Percentiles rank a stretch among this genome's conserved stretches.
Conservation (phyloP, 2,888 invertebrate genomes). For the Volucella inanis region DNA sequence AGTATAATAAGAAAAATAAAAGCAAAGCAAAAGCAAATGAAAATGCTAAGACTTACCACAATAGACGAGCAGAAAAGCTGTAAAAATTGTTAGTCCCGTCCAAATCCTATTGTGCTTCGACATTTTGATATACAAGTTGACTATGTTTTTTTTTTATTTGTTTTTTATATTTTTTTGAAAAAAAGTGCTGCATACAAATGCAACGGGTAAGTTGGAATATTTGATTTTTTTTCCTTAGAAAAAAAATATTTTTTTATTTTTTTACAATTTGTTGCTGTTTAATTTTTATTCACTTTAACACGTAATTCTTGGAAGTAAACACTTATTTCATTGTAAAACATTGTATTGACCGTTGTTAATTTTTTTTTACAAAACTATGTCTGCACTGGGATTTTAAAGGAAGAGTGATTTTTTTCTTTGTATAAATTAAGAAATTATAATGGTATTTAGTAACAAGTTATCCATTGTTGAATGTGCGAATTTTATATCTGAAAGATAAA, state of each 20-base stretch:
- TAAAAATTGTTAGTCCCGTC: constrained; percentile 56
- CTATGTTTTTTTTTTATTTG: constrained; percentile 10
- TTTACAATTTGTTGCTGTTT: background rate
- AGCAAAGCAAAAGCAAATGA: background rate
- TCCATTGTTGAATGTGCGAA: constrained; percentile 25
- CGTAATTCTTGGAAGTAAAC: constrained; percentile 33
- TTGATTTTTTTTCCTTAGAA: constrained; percentile 4
- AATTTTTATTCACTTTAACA: constrained; percentile 5
- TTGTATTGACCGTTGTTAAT: background rate
- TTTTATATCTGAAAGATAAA: background rate
- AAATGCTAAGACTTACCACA: constrained; percentile 62
- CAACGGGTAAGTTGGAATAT: constrained; percentile 17
- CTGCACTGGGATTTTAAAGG: background rate
- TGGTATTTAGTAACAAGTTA: constrained; percentile 23
- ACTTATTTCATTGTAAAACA: constrained; percentile 6
- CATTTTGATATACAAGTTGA: constrained; percentile 41
- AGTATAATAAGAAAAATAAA: constrained; percentile 9
- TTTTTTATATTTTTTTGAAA: constrained; percentile 7
- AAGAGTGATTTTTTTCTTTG: background rate
- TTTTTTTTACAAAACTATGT: constrained; percentile 5
- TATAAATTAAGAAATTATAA: constrained; percentile 22
- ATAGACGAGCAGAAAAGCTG: constrained; percentile 51
- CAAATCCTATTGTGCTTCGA: constrained; percentile 56
- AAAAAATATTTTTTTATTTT: constrained; percentile 3
- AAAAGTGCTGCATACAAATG: constrained; percentile 27